Percentiles rank a stretch among this genome's conserved stretches.
Conservation (phyloP, 2,113 vertebrate species). For the Rhinoptilus africanus region DNA sequence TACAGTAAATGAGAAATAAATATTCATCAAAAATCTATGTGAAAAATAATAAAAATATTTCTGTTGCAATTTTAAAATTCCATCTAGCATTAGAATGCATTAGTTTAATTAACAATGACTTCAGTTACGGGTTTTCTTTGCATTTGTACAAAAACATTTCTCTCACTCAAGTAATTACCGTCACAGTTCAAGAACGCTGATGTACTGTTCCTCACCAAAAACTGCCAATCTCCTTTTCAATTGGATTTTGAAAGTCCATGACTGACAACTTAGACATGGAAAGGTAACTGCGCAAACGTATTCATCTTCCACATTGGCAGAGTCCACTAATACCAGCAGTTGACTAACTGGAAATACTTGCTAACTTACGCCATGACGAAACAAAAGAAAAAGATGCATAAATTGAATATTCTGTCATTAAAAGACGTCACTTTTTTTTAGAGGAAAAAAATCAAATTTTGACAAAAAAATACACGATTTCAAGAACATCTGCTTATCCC, state of each 20-base stretch:
- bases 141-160: not conserved
- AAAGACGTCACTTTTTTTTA: not conserved
- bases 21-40: not conserved
- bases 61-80: not conserved
- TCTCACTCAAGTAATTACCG: not conserved
- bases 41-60: not conserved
- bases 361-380: not conserved
- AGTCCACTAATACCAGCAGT: not conserved
- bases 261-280: not conserved
- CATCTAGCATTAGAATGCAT: not conserved
- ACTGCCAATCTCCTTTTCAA: not conserved
- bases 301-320: not conserved
- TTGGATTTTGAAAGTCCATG: not conserved
- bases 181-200: not conserved
- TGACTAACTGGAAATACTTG: not conserved
- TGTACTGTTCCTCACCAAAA: not conserved
- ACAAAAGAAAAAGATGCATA: not conserved
- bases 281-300: not conserved
- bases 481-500: not conserved
- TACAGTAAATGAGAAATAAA: not conserved
- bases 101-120: not conserved
- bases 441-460: not conserved
- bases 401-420: not conserved
- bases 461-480: not conserved
- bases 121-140: not conserved